Evolutionary conservation across 2,113 vertebrate genomes (phyloP), one percentile per base, ranked within the genome.

Genomic region (Ptychochromis oligacanthus): DNA sequence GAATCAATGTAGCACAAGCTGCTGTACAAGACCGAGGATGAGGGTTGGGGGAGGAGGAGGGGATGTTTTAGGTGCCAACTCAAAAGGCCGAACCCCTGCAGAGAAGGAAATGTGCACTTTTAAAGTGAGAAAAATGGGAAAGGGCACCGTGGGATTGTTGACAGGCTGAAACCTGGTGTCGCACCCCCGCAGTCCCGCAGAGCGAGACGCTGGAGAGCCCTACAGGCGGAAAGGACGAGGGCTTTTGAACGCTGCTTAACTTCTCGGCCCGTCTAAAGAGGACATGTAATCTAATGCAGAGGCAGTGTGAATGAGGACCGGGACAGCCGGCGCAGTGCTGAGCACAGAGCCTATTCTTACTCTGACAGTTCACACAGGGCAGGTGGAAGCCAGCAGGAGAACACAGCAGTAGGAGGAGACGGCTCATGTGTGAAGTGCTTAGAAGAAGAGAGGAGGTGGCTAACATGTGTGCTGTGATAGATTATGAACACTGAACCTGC

Each of bases 1-100:
- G 75, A 93, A 94, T 95, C 93, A 85, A 94, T 93, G 93, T 86
- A 91, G 91, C 87, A 81, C 89, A 77, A 82, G 89, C 88, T 77
- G 79, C 88, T 87, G 91, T 87, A 91, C 91, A 80, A 93, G 91
- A 55, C 84, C 7, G 75, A 77, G 80, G 76, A 79, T 36, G 80
- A 67, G 72, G 56, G n/a, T 59, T 17, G 62, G 57, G 61, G 26
- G 34, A 34, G 6, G 31, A 22, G 11, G 7, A 13, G 13, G 49
- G 6, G 55, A 4, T 52, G 61, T 8, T 75, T 14, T 22, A 24
- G 83, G 24, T 88, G 85, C 80, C 84, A 84, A 62, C 89, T 84
- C 70, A 70, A 90, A n/a, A 90, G 65, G 82, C 77, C 60, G 7
- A 75, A 67, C 72, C 85, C 92, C 88, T 83, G 79, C 88, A 58